These are phyloP conservation scores for Phaedon cochleariae DNA, from an alignment of 2,888 invertebrate species.

Conservation along the genomic window DNA sequence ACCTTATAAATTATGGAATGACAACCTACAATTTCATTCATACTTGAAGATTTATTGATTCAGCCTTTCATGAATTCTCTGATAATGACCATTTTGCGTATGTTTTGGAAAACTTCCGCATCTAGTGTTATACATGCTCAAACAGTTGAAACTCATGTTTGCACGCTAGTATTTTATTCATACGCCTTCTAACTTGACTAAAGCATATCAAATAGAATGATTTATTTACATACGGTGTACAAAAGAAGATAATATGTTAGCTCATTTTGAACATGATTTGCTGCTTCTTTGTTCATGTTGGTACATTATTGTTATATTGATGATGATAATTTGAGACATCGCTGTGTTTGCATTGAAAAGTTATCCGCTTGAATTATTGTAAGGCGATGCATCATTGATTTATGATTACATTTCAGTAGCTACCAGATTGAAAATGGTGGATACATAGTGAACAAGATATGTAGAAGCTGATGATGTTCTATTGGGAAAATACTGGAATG, in stretches of 20 bases:
- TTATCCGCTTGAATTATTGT: neutral
- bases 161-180: neutral
- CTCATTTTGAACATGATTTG: neutral
- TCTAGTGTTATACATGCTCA: neutral
- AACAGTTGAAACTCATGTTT: neutral
- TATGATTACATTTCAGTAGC: neutral
- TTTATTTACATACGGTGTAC: neutral
- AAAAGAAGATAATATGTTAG: neutral
- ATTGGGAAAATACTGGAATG: no score
- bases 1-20: neutral
- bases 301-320: neutral
- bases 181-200: neutral
- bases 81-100: neutral
- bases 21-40: neutral
- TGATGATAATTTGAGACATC: neutral
- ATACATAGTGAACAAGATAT: no score
- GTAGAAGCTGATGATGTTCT: no score
- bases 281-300: neutral
- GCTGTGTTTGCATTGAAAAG: no score
- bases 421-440: no score
- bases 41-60: neutral
- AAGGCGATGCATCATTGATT: neutral
- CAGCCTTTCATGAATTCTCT: neutral
- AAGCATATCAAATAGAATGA: neutral
- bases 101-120: neutral